Base-by-base conservation (phyloP, 2,888 invertebrate genomes). In the Diaprepes abbreviatus region DNA sequence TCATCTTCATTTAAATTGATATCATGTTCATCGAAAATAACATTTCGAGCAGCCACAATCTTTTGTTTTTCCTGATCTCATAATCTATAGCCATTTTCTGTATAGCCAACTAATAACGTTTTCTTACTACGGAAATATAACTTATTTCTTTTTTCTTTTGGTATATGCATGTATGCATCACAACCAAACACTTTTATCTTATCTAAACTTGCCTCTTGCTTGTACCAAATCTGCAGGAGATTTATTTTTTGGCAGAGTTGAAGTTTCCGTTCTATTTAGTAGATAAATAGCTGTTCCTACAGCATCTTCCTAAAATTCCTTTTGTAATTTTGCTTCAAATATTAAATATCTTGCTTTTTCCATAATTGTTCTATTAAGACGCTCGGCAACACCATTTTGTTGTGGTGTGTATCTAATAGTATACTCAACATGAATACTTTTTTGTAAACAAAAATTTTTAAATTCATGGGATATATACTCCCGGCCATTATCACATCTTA, bases 361-460 rank as follows among this genome's bases (percentile, higher is more conserved):
- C 28, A 28, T 28, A 6, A 28, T 28, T 28, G 28, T 28, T 28
- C 6, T 3, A 28, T 28, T 28, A 4, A 28, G 28, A 28, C 28
- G 28, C 6, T 28, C 28, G 6, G 28, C 28, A 6, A 28, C 28
- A 4, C 28, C 28, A 28, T 28, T 28, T 28, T 28, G 28, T 6
- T 28, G 28, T 12, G 73, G 70, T 24, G 69, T 73, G n/a, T 65
- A 24, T 6, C 68, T 35, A 7, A 71, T 38, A 12, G 74, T 75
- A 54, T 70, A 73, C 43, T 73, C 54, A 2, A 74, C 52, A 14
- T 52, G 50, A 14, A 75, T 74, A 1, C 73, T 74, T 36, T 69
- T 69, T 7, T 70, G 16, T n/a, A 19, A 19, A 65, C 73, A 75
- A 54, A 73, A 74, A 7, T 19, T 16, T 65, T 66, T 66, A 28